A percentile compares a stretch with the other conserved stretches of the same genome.
These are phyloP conservation scores for Drosophila ogumai DNA, from an alignment of 1,140 invertebrate genomes.

Conservation along the genomic window DNA sequence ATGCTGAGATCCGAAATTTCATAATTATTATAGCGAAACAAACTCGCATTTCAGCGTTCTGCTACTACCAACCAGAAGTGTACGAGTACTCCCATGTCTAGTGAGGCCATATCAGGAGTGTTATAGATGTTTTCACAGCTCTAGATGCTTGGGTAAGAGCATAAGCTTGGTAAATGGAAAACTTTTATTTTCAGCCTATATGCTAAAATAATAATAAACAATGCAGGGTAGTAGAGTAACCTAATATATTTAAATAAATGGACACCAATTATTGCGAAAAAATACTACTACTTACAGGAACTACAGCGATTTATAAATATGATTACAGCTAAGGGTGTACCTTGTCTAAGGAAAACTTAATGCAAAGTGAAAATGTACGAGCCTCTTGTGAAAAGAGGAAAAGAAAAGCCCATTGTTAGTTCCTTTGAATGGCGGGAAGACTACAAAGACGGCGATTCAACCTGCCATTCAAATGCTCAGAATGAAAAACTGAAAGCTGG, in stretches of 20 bases:
- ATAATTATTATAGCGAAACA: not conserved
- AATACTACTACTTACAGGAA: not conserved
- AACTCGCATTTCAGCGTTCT: not conserved
- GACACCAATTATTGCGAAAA: not conserved
- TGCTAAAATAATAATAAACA: not conserved
- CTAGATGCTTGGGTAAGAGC: not conserved
- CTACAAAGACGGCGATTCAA: slow-evolving; percentile 60
- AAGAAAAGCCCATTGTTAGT: slow-evolving; percentile 63
- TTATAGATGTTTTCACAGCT: not conserved
- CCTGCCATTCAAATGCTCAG: slow-evolving; percentile 46
- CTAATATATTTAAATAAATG: not conserved
- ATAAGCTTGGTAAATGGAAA: not conserved
- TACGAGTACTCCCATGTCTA: not conserved
- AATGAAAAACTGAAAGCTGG: slow-evolving; percentile 40
- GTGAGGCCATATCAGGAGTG: not conserved
- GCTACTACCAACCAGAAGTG: not conserved
- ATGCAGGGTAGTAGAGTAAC: not conserved
- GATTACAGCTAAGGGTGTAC: not conserved
- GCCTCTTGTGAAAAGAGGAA: slow-evolving; percentile 22
- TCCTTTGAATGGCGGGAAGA: slow-evolving; percentile 49
- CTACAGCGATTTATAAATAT: not conserved
- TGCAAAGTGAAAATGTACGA: slow-evolving; percentile 16
- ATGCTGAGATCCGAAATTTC: not conserved
- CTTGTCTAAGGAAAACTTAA: not conserved
- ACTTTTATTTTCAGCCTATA: not conserved